phyloP scores from a whole-genome alignment of 2,888 invertebrate genomes.

The Diarsia dahlii region DNA sequence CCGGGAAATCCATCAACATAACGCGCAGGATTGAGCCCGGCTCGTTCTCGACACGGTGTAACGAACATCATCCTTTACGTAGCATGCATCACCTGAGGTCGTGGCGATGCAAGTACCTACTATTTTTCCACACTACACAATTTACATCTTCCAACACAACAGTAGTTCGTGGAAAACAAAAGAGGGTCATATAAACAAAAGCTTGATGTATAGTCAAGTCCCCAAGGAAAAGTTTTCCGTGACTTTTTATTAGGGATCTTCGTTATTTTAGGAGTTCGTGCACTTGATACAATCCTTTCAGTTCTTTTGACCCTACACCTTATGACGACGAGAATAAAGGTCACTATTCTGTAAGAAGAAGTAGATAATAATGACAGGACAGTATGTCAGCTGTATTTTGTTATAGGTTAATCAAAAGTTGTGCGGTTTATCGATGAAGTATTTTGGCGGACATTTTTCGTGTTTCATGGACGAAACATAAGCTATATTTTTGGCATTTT shows the following conservation, averaged over 20 bases:
- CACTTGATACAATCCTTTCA: background rate
- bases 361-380: background rate
- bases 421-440: conserved; percentile 14
- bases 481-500: background rate
- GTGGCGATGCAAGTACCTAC: too few relatives aligned
- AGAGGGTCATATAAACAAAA: conserved; percentile 56
- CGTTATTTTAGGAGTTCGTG: conserved; percentile 26
- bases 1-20: too few relatives aligned
- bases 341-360: background rate
- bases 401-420: conserved; percentile 47
- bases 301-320: background rate
- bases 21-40: too few relatives aligned
- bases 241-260: conserved; percentile 59
- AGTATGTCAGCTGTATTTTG: conserved; percentile 19
- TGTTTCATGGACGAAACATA: background rate
- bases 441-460: background rate
- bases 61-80: too few relatives aligned
- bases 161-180: conserved; percentile 38
- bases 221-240: conserved; percentile 49
- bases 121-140: background rate
- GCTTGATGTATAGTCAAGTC: conserved; percentile 62
- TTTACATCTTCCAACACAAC: conserved; percentile 23
- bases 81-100: too few relatives aligned
- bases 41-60: too few relatives aligned
- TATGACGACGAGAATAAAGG: background rate